These are phyloP conservation scores for Spongia lamella DNA, from an alignment of 37 sponge, comb jelly and placozoan species.

Conservation along the genomic window DNA sequence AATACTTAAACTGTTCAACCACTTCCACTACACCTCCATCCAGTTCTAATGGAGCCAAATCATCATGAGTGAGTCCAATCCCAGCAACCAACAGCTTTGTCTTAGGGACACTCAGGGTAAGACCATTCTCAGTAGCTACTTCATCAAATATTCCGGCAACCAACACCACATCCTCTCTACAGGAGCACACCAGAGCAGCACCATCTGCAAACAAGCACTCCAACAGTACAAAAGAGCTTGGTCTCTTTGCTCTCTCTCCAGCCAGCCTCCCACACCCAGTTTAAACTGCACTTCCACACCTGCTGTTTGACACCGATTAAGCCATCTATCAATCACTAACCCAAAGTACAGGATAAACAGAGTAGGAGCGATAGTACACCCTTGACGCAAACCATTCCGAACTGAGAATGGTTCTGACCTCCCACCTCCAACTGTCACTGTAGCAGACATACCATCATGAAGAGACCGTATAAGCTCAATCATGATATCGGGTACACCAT, in stretches of 20 bases:
- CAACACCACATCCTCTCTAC: constrained; percentile 18
- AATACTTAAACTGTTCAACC: constrained; percentile 39
- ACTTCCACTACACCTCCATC: constrained; percentile 29
- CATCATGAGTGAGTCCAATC: constrained; percentile 1
- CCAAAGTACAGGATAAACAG: constrained; percentile 54
- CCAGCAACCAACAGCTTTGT: constrained; percentile 35
- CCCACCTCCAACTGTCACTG: constrained; percentile 30
- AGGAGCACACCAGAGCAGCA: constrained; percentile 1
- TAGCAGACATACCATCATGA: constrained; percentile 59
- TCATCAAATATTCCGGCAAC: constrained; percentile 6
- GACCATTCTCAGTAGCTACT: constrained; percentile 18
- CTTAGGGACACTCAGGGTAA: constrained; percentile 30
- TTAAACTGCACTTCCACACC: constrained; percentile 17
- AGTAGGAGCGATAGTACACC: constrained; percentile 27
- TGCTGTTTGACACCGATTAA: background rate
- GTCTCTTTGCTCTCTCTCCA: constrained; percentile 19
- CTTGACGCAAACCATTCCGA: constrained; percentile 61
- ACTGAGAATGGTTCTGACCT: constrained; percentile 10
- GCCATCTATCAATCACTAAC: constrained; percentile 13
- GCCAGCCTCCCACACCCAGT: constrained; percentile 30
- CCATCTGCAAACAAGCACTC: constrained; percentile 35
- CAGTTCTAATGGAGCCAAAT: background rate
- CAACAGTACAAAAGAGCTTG: background rate
- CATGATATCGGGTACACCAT: constrained; percentile 22
- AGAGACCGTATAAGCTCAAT: constrained; percentile 39